phyloP scores from a whole-genome alignment of 2,797 vertebrate genomes.

The Anas bernieri region DNA sequence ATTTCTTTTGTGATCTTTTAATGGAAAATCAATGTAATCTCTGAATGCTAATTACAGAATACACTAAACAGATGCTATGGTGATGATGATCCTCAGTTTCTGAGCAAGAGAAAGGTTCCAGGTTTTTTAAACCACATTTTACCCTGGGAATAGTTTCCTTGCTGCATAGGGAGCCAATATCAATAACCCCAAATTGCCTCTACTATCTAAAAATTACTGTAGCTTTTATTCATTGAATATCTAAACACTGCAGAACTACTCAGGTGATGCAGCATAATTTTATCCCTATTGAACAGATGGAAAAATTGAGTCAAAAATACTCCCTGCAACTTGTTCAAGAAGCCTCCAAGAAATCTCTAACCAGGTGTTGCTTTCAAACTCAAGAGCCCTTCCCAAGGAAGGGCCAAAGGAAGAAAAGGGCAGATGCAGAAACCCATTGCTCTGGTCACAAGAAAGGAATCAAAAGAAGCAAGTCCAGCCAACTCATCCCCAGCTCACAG shows the following conservation, averaged over 20 bases:
- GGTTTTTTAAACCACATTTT: not conserved
- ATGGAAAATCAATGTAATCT: not conserved
- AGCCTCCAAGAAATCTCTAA: not conserved
- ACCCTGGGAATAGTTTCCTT: not conserved
- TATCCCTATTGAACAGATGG: not conserved
- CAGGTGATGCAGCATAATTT: not conserved
- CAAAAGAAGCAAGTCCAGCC: not conserved
- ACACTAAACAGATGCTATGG: not conserved
- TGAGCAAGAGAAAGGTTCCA: not conserved
- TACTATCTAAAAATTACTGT: not conserved
- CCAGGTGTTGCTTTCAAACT: not conserved
- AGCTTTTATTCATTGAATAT: not conserved
- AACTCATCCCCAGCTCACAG: not conserved
- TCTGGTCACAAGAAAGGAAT: not conserved
- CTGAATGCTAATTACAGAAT: not conserved
- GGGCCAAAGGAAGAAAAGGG: not conserved
- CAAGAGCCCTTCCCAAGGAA: not conserved
- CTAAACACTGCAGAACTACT: not conserved
- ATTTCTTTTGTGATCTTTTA: not conserved
- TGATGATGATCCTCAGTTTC: not conserved
- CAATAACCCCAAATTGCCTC: not conserved
- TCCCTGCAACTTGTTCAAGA: not conserved
- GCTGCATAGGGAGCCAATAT: not conserved
- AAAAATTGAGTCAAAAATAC: not conserved
- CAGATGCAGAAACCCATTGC: not conserved